Evolutionary conservation across 2,113 vertebrate species (phyloP).

Genomic region (Pluvialis apricaria): DNA sequence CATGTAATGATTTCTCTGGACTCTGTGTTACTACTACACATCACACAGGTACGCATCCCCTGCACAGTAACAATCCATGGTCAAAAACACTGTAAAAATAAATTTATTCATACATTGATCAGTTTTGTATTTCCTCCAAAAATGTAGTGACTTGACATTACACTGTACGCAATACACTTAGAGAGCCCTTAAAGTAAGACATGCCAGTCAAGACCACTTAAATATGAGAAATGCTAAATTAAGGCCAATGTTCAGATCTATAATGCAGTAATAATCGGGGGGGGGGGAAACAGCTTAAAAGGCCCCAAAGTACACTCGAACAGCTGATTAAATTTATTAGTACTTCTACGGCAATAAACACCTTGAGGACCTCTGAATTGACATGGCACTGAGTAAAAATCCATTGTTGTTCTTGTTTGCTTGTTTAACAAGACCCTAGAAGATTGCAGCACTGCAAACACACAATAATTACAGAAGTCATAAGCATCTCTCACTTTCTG

Average conservation of each 20-base stretch:
- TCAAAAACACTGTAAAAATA: background rate
- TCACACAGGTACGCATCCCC: background rate
- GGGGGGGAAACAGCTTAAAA: background rate
- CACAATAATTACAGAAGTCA: background rate
- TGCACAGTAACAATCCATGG: background rate
- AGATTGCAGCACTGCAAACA: background rate
- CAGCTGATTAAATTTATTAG: background rate
- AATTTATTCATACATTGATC: background rate
- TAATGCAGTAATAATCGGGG: accelerated
- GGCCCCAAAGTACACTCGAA: background rate
- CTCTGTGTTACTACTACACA: background rate
- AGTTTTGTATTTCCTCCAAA: background rate
- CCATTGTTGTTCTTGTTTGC: background rate
- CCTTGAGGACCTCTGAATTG: background rate
- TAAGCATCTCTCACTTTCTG: background rate
- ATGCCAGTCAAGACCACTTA: background rate
- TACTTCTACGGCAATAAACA: background rate
- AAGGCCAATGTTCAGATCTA: background rate
- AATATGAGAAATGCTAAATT: background rate
- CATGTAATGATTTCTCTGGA: background rate
- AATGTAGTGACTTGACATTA: background rate
- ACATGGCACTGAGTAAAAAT: background rate
- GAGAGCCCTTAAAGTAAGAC: background rate
- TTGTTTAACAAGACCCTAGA: background rate
- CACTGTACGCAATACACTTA: background rate